phyloP scores from a whole-genome alignment of 1,140 invertebrate species.

The Homarus americanus region DNA sequence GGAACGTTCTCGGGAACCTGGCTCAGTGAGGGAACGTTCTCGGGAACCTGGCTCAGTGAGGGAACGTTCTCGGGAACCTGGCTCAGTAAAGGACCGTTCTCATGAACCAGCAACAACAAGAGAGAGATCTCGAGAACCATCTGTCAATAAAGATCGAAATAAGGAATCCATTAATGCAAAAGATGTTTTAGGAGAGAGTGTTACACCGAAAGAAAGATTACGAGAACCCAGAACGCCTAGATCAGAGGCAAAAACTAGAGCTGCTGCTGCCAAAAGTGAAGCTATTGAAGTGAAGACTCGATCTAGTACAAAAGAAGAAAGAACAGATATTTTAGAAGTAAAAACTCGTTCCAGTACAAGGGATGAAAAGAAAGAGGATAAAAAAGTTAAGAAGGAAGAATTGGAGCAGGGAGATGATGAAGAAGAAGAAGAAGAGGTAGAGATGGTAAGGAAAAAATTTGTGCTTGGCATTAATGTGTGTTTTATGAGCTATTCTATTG shows the following conservation, averaged over 20 bases:
- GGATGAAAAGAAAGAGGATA: slow-evolving; percentile 46
- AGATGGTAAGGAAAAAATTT: slow-evolving; percentile 61
- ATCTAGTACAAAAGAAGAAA: slow-evolving; percentile 46
- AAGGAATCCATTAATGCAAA: slow-evolving; percentile 20
- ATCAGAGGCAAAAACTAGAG: slow-evolving; percentile 52
- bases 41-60: background rate
- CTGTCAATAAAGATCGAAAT: slow-evolving; percentile 36
- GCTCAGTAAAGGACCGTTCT: slow-evolving; percentile 20
- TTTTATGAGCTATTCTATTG: too few relatives aligned
- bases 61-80: slow-evolving; percentile 36
- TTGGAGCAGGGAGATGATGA: slow-evolving; percentile 32
- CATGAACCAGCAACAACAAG: slow-evolving; percentile 1
- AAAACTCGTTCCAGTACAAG: slow-evolving; percentile 51
- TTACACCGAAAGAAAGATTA: slow-evolving; percentile 24
- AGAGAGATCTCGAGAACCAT: slow-evolving; percentile 41
- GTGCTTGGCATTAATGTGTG: too few relatives aligned
- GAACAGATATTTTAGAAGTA: slow-evolving; percentile 25
- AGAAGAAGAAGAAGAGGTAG: slow-evolving; percentile 64
- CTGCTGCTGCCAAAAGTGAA: slow-evolving; percentile 26
- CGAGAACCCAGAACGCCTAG: slow-evolving; percentile 56
- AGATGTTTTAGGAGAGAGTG: slow-evolving; percentile 1
- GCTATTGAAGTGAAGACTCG: slow-evolving; percentile 47
- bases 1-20: slow-evolving; percentile 33
- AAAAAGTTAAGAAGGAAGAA: slow-evolving; percentile 30
- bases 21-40: background rate